Base-by-base conservation (phyloP, 2,888 invertebrate species). In the Leptinotarsa juncta region DNA sequence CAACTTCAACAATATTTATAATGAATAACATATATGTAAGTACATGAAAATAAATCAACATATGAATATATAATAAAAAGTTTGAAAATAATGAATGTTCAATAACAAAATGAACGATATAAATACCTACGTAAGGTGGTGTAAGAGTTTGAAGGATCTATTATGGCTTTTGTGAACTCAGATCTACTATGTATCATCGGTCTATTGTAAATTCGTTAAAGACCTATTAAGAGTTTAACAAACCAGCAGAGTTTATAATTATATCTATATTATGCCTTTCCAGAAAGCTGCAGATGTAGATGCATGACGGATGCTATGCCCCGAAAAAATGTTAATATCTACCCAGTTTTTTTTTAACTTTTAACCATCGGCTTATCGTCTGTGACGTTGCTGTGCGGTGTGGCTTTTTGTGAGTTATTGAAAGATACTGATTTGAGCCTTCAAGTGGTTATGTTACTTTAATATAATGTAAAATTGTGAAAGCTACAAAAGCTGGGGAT, bases 231-330 rank as follows among this genome's bases (percentile, higher is more conserved):
- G 42, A 68, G 26, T 72, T 48, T 12, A 72, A 75, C 81, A 81
- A 81, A 4, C 80, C 82, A 20, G 80, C 81, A 7, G 79, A 66
- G 49, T 66, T 75, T 57, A 70, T 67, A 48, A 80, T 81, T 14
- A 66, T 10, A 15, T 81, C 80, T 48, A 81, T 62, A 65, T 55
- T 79, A 16, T 67, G 5, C 81, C 81, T 23, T 65, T 20, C 62
- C 68, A 73, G 14, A 65, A 49, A 4, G 81, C 83, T 48, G 75
- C 71, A 3, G 81, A 82, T 20, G 82, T 81, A 16, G 81, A 50
- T 15, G 81, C 79, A 65, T 82, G 82, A 26, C 81, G 57, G 5
- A 80, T 81, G 55, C 76, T 70, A 51, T 82, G 79, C 23, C 78
- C 72, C 16, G 74, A 70, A 69, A 79, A 82, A 15, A 66, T 57